Evolutionary conservation across 2,888 invertebrate species (phyloP).

Genomic region (Heliconius sara): DNA sequence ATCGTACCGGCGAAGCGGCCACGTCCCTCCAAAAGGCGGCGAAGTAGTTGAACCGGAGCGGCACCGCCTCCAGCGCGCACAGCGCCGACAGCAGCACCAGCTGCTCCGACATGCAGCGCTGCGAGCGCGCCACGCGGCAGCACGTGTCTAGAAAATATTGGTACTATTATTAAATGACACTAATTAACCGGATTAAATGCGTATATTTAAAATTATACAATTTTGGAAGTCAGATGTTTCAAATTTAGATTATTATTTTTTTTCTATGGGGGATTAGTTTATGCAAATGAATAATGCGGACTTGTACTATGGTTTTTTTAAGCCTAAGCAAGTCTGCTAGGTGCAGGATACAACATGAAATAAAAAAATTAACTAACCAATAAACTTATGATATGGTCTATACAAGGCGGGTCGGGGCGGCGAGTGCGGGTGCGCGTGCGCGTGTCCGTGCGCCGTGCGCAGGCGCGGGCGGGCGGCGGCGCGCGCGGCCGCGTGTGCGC

Average conservation of each 20-base stretch:
- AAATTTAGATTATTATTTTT: too few species aligned
- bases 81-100: conserved; percentile 93
- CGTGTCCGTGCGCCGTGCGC: conserved; percentile 78
- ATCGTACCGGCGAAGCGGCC: conserved; percentile 86
- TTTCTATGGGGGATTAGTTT: too few species aligned
- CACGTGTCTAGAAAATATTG: conserved; percentile 65
- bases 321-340: too few species aligned
- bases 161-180: not conserved
- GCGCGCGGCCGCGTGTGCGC: conserved; percentile 86
- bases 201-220: not conserved
- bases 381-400: conserved; percentile 94
- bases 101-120: conserved; percentile 93
- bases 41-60: conserved; percentile 93
- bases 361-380: conserved; percentile 84
- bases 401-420: conserved; percentile 92
- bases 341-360: not conserved
- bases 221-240: not conserved
- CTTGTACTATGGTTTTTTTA: too few species aligned
- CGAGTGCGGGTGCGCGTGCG: conserved; percentile 83
- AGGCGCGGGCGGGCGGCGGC: conserved; percentile 86
- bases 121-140: conserved; percentile 94
- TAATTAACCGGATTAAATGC: not conserved
- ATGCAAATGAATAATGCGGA: too few species aligned
- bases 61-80: conserved; percentile 95
- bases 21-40: conserved; percentile 97